Conservation (phyloP, 2,797 vertebrate genomes). For the Setipinna tenuifilis region DNA sequence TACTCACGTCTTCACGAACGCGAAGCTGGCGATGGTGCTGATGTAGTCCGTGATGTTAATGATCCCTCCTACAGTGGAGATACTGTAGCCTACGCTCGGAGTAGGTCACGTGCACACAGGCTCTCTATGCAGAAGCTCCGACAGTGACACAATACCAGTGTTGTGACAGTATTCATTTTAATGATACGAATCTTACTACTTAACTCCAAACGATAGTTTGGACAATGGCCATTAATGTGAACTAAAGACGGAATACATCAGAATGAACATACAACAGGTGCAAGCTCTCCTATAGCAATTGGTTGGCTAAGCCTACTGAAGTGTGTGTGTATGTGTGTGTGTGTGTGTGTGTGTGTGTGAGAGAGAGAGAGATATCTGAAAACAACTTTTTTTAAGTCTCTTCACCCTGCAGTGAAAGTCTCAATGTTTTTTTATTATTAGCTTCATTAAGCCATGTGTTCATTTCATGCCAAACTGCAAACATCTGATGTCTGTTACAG, state of each 20-base stretch:
- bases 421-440: too few species aligned
- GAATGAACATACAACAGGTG: not conserved
- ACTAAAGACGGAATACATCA: not conserved
- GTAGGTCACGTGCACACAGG: not conserved
- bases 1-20: conserved; percentile 4
- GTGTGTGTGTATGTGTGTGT: not conserved
- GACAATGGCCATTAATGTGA: not conserved
- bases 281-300: conserved; percentile 7
- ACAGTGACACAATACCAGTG: not conserved
- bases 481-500: not conserved
- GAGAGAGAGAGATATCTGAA: not conserved
- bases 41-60: conserved; percentile 12
- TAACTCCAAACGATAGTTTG: not conserved
- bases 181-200: not conserved
- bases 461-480: not conserved
- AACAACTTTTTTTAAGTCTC: too few species aligned
- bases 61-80: conserved; percentile 6
- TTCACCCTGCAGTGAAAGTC: too few species aligned
- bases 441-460: not conserved
- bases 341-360: not conserved
- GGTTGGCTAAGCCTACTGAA: not conserved
- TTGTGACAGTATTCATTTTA: not conserved
- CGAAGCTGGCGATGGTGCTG: not conserved
- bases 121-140: not conserved
- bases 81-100: conserved; percentile 8